A percentile compares a stretch with the other conserved stretches of the same genome.
Evolutionary conservation across 2,113 vertebrate species (phyloP).

Genomic region (Panthera tigris): DNA sequence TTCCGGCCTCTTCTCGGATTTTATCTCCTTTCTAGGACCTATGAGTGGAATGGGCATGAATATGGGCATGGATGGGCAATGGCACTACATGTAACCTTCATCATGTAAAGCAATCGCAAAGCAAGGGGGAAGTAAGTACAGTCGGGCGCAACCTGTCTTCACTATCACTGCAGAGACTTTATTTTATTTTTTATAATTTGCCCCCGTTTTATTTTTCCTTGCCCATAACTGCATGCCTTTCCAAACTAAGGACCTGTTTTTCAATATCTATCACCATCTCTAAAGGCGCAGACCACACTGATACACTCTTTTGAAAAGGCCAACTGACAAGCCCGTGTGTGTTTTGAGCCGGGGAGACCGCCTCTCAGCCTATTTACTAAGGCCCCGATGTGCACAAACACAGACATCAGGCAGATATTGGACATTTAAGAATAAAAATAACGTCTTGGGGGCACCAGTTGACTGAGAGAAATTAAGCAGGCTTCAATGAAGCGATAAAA

Average conservation of each 20-base stretch:
- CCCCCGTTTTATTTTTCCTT: slow-evolving; percentile 85
- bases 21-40: slow-evolving; percentile 97
- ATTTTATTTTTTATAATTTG: slow-evolving; percentile 80
- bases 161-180: slow-evolving; percentile 78
- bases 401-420: slow-evolving; percentile 95
- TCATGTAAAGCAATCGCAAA: slow-evolving; percentile 97
- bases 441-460: slow-evolving; percentile 97
- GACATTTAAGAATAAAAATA: slow-evolving; percentile 97
- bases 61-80: slow-evolving; percentile 99
- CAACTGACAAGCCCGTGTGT: slow-evolving; percentile 84
- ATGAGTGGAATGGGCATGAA: slow-evolving; percentile 99
- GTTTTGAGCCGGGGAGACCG: slow-evolving; percentile 85
- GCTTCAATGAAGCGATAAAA: slow-evolving; percentile 99
- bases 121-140: slow-evolving; percentile 99
- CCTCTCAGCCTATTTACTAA: slow-evolving; percentile 91
- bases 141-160: slow-evolving; percentile 80
- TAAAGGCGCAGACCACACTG: slow-evolving; percentile 82
- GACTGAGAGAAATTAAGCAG: slow-evolving; percentile 99
- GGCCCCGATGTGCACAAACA: slow-evolving; percentile 88
- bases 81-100: slow-evolving; percentile 99
- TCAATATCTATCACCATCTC: slow-evolving; percentile 70
- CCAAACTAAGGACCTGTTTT: slow-evolving; percentile 87
- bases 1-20: slow-evolving; percentile 91
- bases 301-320: slow-evolving; percentile 85
- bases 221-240: slow-evolving; percentile 89